Evolutionary conservation across 1,140 invertebrate genomes (phyloP).

Genomic region (Solenopsis invicta): DNA sequence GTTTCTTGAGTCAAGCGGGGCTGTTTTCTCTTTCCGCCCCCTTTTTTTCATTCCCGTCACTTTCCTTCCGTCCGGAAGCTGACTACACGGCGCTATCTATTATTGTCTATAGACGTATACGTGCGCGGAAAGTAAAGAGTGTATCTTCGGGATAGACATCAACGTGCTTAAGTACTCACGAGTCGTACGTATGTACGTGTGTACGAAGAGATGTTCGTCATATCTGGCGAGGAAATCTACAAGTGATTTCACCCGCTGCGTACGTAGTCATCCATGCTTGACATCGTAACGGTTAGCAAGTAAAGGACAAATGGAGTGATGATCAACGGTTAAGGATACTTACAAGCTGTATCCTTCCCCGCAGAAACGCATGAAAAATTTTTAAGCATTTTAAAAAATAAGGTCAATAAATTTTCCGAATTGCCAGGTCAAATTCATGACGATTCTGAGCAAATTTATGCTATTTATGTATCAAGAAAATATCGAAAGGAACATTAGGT

Average conservation of each 20-base stretch:
- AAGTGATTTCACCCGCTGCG: conserved; percentile 76
- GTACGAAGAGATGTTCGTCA: conserved; percentile 69
- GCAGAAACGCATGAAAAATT: not conserved
- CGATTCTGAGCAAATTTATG: not conserved
- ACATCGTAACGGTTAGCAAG: conserved; percentile 63
- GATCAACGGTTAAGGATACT: conserved; percentile 61
- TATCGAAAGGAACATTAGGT: not conserved
- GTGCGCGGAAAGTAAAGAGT: conserved; percentile 75
- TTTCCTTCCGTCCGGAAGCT: conserved; percentile 33
- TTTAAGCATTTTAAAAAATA: not conserved
- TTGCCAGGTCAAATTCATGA: not conserved
- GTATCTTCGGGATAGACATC: conserved; percentile 66
- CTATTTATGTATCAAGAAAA: not conserved
- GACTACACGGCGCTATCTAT: conserved; percentile 76
- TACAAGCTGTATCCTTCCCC: conserved; percentile 54
- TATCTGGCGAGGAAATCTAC: conserved; percentile 76
- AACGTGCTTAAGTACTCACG: conserved; percentile 53
- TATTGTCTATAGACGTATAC: conserved; percentile 76
- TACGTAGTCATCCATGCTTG: conserved; percentile 67
- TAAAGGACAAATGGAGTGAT: conserved; percentile 71
- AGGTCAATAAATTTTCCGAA: not conserved
- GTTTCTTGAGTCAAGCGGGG: conserved; percentile 76
- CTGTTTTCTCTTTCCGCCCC: conserved; percentile 60
- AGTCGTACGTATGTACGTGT: conserved; percentile 51
- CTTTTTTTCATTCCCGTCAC: conserved; percentile 34